Evolutionary conservation across 2,113 vertebrate species (phyloP).

Genomic region (Gobius niger): DNA sequence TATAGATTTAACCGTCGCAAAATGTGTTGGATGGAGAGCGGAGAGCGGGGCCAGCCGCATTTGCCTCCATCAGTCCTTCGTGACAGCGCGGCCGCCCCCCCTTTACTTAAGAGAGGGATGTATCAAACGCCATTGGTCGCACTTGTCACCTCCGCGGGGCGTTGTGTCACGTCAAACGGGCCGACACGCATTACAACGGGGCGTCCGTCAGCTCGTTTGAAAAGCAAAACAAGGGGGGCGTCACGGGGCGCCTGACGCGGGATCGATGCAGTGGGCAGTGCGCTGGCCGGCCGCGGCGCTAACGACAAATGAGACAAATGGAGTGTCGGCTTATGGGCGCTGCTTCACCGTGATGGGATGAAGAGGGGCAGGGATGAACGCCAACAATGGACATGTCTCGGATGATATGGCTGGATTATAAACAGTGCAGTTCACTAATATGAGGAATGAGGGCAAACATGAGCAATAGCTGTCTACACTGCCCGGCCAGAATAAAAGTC

Average conservation of each 20-base stretch:
- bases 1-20: slow-evolving; percentile 1
- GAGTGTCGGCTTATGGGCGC: slow-evolving; percentile 63
- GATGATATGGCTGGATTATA: too few relatives aligned
- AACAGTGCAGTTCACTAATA: too few relatives aligned
- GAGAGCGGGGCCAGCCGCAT: neutral
- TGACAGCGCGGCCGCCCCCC: slow-evolving; percentile 2
- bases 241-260: slow-evolving; percentile 34
- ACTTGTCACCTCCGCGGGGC: slow-evolving; percentile 35
- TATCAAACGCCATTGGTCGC: slow-evolving; percentile 48
- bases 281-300: slow-evolving; percentile 51
- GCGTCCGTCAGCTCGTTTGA: slow-evolving; percentile 40
- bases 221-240: slow-evolving; percentile 49
- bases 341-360: slow-evolving; percentile 54
- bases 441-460: too few relatives aligned
- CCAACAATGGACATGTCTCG: too few relatives aligned
- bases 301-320: slow-evolving; percentile 77
- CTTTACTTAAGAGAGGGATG: neutral
- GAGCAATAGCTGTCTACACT: too few relatives aligned
- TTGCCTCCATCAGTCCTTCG: slow-evolving; percentile 27
- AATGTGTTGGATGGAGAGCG: slow-evolving; percentile 12
- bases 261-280: slow-evolving; percentile 64
- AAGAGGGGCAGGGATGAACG: slow-evolving; percentile 40
- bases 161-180: slow-evolving; percentile 25
- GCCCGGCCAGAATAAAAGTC: too few relatives aligned
- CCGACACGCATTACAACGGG: slow-evolving; percentile 28